These are phyloP conservation scores for Lutraria lutraria DNA, from an alignment of 2,888 invertebrate species.

Conservation along the genomic window DNA sequence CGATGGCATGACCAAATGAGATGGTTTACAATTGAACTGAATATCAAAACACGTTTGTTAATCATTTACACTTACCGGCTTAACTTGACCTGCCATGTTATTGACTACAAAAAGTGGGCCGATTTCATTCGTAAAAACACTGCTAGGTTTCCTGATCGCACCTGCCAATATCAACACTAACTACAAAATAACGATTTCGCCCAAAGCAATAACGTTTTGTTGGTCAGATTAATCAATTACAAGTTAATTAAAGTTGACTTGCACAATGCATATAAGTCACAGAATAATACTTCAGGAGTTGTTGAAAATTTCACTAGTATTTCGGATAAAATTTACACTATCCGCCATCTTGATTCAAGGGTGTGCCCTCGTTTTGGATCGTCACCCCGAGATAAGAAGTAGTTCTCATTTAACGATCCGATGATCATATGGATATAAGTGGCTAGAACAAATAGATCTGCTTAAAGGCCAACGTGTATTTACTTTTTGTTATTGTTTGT, in stretches of 20 bases:
- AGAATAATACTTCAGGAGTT: not conserved
- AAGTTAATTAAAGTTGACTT: not conserved
- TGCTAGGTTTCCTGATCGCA: conserved; percentile 32
- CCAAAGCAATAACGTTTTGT: conserved; percentile 11
- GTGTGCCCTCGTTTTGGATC: conserved; percentile 78
- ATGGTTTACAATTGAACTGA: not conserved
- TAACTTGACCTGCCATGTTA: conserved; percentile 43
- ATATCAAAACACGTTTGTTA: not conserved
- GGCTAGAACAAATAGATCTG: not conserved
- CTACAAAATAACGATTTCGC: conserved; percentile 11
- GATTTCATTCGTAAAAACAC: conserved; percentile 1
- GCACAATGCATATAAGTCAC: conserved; percentile 9
- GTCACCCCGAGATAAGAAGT: conserved; percentile 51
- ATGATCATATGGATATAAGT: not conserved
- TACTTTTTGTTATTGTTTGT: not conserved
- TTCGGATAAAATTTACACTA: conserved; percentile 55
- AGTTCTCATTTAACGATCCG: conserved; percentile 30
- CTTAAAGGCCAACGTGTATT: not conserved
- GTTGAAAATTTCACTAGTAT: conserved; percentile 3
- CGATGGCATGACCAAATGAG: not conserved
- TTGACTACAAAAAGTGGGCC: not conserved
- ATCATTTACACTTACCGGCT: conserved; percentile 35
- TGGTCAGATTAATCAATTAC: not conserved
- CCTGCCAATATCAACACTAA: conserved; percentile 40
- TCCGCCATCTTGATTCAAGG: conserved; percentile 83